A percentile compares a stretch with the other conserved stretches of the same genome.
Evolutionary conservation across 64 coral and sea anemone genomes (phyloP).

Genomic region (Hydrozoanthus tunicans): DNA sequence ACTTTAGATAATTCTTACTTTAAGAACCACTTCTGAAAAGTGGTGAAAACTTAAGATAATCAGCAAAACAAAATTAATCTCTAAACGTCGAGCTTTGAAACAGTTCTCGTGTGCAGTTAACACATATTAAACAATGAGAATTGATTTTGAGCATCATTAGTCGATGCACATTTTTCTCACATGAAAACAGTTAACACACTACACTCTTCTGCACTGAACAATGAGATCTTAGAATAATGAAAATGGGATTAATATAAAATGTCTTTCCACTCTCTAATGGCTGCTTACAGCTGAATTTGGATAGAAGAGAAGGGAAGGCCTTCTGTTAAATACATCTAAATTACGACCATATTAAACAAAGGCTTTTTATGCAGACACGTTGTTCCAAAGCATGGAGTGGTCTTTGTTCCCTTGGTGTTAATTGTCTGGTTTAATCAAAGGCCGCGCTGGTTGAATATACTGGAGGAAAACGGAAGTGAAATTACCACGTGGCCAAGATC

Average conservation of each 20-base stretch:
- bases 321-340: background rate
- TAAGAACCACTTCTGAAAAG: too few species aligned
- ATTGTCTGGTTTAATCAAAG: constrained; percentile 48
- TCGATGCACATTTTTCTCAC: too few species aligned
- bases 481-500: constrained; percentile 39
- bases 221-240: too few species aligned
- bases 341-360: constrained; percentile 24
- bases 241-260: constrained; percentile 1
- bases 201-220: too few species aligned
- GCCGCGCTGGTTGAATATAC: constrained; percentile 29
- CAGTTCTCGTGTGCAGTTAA: too few species aligned
- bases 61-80: too few species aligned
- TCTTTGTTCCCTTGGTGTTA: constrained; percentile 43
- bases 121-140: too few species aligned
- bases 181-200: too few species aligned
- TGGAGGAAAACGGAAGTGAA: constrained; percentile 46
- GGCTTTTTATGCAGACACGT: constrained; percentile 38
- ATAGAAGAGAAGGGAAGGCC: background rate
- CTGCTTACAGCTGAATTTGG: constrained; percentile 33
- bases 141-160: too few species aligned
- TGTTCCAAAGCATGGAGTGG: constrained; percentile 44
- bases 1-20: too few species aligned
- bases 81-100: too few species aligned
- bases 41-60: too few species aligned
- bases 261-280: background rate